phyloP scores from a whole-genome alignment of 2,888 invertebrate species.

The Drosophila affinis region DNA sequence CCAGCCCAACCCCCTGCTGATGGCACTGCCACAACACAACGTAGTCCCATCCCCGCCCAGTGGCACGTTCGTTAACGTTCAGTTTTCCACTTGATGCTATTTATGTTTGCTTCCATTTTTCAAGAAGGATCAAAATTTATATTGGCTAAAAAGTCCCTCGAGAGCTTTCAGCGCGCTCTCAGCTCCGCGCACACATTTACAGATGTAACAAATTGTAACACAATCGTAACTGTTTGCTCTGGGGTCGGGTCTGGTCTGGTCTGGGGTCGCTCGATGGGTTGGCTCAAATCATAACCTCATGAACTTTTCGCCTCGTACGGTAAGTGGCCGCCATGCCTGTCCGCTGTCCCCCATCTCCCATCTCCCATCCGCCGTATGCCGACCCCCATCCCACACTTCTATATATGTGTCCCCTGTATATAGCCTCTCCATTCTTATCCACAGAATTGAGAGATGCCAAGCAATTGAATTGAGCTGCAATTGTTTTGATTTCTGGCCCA shows the following conservation, averaged over 20 bases:
- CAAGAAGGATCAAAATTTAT: constrained; percentile 83
- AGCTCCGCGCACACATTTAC: constrained; percentile 75
- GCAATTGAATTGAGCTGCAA: constrained; percentile 75
- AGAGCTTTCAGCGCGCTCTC: constrained; percentile 76
- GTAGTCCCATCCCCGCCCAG: background rate
- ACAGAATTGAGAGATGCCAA: constrained; percentile 10
- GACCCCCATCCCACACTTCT: background rate
- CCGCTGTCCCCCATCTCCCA: background rate
- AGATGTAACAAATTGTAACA: constrained; percentile 83
- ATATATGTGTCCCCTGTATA: background rate
- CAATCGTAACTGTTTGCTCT: constrained; percentile 79
- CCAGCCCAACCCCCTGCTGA: constrained; percentile 20
- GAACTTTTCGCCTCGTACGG: constrained; percentile 55
- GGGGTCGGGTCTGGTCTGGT: constrained; percentile 45
- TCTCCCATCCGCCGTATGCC: too few relatives aligned
- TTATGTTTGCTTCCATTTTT: constrained; percentile 82
- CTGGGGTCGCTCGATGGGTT: background rate
- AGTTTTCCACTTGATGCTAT: constrained; percentile 79
- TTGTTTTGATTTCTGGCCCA: constrained; percentile 74
- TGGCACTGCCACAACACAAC: constrained; percentile 20
- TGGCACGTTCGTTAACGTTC: constrained; percentile 73
- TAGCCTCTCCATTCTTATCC: background rate
- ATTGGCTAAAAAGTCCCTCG: constrained; percentile 83
- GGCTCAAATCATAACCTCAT: constrained; percentile 73
- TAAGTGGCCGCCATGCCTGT: constrained; percentile 35